Percentiles rank a stretch among this genome's conserved stretches.
Evolutionary conservation across 2,797 vertebrate species (phyloP).

Genomic region (Trachops cirrhosus): DNA sequence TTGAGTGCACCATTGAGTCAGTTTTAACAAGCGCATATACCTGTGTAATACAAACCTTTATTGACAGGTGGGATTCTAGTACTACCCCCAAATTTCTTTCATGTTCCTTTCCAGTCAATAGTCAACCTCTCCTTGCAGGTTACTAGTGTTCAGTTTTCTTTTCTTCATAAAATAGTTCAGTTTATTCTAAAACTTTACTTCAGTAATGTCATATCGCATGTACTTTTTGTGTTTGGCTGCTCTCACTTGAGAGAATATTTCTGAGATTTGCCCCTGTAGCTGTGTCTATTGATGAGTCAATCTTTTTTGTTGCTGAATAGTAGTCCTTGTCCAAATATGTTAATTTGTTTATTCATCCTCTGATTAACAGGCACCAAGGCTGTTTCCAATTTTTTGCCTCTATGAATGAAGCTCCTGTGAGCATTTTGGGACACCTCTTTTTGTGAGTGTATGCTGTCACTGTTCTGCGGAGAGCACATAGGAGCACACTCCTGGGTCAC

Average conservation of each 20-base stretch:
- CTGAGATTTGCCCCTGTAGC: too few species aligned
- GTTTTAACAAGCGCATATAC: background rate
- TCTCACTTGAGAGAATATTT: background rate
- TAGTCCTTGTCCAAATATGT: background rate
- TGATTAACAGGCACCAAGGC: rapidly evolving
- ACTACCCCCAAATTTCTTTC: rapidly evolving
- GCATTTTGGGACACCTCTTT: background rate
- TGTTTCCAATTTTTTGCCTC: too few species aligned
- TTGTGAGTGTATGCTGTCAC: rapidly evolving
- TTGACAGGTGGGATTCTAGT: rapidly evolving
- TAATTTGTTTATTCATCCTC: background rate
- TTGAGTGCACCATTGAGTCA: background rate
- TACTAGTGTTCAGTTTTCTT: background rate
- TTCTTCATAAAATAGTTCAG: background rate
- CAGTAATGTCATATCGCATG: rapidly evolving
- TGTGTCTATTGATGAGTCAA: background rate
- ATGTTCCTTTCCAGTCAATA: rapidly evolving
- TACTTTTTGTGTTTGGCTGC: background rate
- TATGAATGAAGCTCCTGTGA: background rate
- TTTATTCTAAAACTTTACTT: background rate
- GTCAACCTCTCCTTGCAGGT: rapidly evolving
- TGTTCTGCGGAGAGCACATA: rapidly evolving
- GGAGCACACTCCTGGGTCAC: background rate
- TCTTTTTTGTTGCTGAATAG: background rate
- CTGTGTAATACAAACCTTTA: background rate